Evolutionary conservation across 2,797 vertebrate genomes (phyloP), one percentile per base, ranked within the genome.

Genomic region (Bradypodion ventrale): DNA sequence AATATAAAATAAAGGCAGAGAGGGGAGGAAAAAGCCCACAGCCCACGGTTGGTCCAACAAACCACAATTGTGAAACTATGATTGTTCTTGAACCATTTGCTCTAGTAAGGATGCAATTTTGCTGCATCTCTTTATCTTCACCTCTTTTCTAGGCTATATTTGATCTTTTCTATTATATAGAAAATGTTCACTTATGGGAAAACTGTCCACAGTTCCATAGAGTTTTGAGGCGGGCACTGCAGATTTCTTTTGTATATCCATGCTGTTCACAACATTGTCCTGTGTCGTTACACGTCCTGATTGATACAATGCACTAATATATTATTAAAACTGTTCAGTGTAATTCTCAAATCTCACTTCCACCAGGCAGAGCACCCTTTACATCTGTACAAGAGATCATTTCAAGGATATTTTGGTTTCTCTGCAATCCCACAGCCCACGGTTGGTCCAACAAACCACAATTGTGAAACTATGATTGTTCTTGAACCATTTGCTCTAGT

Each of bases 321-420:
- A 56, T 23, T 7, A 32, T 9, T 44, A 44, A 52, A 37, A 15
- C 40, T n/a, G 46, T 60, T 74, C 35, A 37, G 23, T 19, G 19
- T 79, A 37, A 13, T 68, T 62, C 62, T 82, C 35, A 75, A 75
- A 75, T 79, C 65, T 80, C 63, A 63, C 56, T 80, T 83, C 62
- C 42, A 37, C 27, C 42, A 25, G 2, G 49, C 78, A 68, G 40
- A 68, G 3, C 35, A 80, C 25, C 81, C 40, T 44, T 75, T 80
- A 75, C 29, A 75, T 44, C 62, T 68, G 16, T 66, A 80, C 62
- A 46, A 60, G 63, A 52, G 40, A 75, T n/a, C 63, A 49, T 75
- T 75, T 69, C 40, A 76, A 76, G 56, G 65, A 77, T 77, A 83
- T 80, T 80, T 65, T 69, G 65, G 63, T 70, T 87, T 80, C 42